These are phyloP conservation scores for Phorcus lineatus DNA, from an alignment of 2,888 invertebrate genomes.

Conservation along the genomic window DNA sequence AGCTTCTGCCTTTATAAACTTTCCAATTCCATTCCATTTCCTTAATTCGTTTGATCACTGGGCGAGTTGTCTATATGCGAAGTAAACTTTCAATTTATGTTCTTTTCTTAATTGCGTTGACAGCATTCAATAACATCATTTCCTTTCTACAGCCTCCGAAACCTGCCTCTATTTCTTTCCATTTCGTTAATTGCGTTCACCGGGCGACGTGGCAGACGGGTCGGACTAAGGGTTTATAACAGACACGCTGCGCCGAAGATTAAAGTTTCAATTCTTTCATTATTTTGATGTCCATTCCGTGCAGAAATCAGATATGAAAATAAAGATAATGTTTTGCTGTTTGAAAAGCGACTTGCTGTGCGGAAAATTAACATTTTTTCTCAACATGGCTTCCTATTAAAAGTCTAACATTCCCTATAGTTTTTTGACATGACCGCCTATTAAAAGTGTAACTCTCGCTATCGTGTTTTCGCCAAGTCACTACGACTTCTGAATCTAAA, in stretches of 20 bases:
- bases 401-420: too few species aligned
- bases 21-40: conserved; percentile 17
- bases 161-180: background rate
- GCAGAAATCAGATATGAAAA: conserved; percentile 20
- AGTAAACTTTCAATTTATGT: conserved; percentile 14
- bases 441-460: too few species aligned
- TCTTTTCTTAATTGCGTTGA: conserved; percentile 18
- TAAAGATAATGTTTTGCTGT: conserved; percentile 6
- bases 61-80: background rate
- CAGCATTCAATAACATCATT: conserved; percentile 11
- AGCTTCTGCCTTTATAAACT: background rate
- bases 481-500: too few species aligned
- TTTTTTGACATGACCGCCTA: too few species aligned
- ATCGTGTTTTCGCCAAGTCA: too few species aligned
- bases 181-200: conserved; percentile 4
- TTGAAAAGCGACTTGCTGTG: conserved; percentile 2
- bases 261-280: background rate
- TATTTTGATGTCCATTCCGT: background rate
- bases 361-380: conserved; percentile 14
- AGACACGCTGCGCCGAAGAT: conserved; percentile 4
- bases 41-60: conserved; percentile 8
- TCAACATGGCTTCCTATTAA: too few species aligned
- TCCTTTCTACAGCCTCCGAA: background rate
- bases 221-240: background rate
- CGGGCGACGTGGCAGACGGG: background rate